A percentile compares a stretch with the other conserved stretches of the same genome.
Conservation (phyloP, 2,113 vertebrate genomes). For the Anoura caudifer region DNA sequence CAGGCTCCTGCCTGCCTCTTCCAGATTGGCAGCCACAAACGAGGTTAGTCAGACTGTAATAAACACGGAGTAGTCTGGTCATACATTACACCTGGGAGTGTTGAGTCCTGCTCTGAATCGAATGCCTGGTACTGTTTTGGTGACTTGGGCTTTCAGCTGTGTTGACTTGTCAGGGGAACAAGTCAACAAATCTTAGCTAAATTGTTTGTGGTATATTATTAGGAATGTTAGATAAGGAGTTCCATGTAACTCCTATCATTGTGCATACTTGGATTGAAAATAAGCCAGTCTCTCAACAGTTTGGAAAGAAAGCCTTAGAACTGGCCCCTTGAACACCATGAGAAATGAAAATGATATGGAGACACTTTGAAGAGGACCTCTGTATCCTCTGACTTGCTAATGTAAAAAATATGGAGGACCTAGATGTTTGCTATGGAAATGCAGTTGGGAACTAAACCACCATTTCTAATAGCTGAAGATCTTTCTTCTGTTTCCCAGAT, state of each 20-base stretch:
- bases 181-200: constrained; percentile 57
- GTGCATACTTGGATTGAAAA: constrained; percentile 59
- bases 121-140: constrained; percentile 31
- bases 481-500: constrained; percentile 16
- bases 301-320: constrained; percentile 44
- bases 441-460: constrained; percentile 2
- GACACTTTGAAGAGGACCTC: constrained; percentile 31
- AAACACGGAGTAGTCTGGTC: constrained; percentile 19
- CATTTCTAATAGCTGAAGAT: not conserved
- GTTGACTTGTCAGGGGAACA: constrained; percentile 56
- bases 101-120: constrained; percentile 45
- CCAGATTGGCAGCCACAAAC: constrained; percentile 44
- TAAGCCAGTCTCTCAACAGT: constrained; percentile 61
- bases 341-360: constrained; percentile 45
- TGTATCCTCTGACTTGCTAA: not conserved
- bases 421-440: constrained; percentile 8
- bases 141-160: constrained; percentile 43
- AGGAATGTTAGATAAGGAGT: constrained; percentile 68
- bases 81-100: constrained; percentile 48
- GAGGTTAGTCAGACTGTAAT: constrained; percentile 36
- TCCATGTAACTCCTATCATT: constrained; percentile 53
- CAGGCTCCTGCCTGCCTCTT: constrained; percentile 44
- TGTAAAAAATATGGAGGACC: constrained; percentile 34
- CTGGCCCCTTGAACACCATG: constrained; percentile 11
- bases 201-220: constrained; percentile 62